Conservation (phyloP, 2,113 vertebrate genomes). For the Cyanoderma ruficeps region DNA sequence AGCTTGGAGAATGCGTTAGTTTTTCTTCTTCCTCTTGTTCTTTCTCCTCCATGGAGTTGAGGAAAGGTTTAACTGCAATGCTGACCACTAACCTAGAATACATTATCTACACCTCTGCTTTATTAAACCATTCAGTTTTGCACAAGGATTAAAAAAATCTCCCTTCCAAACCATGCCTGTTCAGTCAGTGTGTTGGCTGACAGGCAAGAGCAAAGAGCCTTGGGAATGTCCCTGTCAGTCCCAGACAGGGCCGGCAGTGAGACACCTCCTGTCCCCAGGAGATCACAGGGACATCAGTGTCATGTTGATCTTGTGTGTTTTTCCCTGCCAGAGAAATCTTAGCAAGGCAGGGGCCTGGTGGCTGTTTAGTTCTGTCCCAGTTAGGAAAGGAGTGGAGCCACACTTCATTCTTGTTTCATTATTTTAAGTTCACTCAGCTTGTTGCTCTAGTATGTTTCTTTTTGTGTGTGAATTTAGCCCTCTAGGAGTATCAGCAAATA, state of each 20-base stretch:
- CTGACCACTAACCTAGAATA: not conserved
- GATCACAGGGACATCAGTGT: not conserved
- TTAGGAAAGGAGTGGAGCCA: not conserved
- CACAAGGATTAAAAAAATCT: not conserved
- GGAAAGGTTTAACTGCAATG: not conserved
- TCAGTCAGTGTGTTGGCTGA: not conserved
- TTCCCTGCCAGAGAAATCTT: not conserved
- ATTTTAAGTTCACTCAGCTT: not conserved
- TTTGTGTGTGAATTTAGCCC: not conserved
- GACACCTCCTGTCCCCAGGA: not conserved
- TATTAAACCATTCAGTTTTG: not conserved
- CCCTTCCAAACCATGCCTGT: not conserved
- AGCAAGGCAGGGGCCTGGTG: not conserved
- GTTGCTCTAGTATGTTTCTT: not conserved
- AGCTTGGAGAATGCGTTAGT: not conserved
- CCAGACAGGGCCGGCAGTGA: not conserved
- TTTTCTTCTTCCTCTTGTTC: not conserved
- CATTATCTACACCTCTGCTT: not conserved
- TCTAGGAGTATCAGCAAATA: not conserved
- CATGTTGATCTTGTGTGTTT: not conserved
- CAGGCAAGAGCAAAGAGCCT: not conserved
- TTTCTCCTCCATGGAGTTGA: not conserved
- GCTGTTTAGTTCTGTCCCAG: not conserved
- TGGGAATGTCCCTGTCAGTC: not conserved
- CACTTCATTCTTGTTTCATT: not conserved